Conservation (phyloP, 1,140 invertebrate species). For the Propsilocerus akamusi region DNA sequence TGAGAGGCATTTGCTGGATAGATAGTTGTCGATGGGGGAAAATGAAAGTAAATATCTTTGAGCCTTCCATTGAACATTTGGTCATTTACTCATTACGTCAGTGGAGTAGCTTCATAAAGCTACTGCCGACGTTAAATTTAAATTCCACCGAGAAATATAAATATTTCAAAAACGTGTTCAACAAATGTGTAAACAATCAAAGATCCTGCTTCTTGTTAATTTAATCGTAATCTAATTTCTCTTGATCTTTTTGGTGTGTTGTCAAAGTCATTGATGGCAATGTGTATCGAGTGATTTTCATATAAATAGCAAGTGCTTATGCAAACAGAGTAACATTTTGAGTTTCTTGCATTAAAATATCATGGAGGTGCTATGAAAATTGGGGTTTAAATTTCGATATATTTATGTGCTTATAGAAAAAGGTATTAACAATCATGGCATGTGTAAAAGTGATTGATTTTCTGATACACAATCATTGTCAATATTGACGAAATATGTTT, state of each 20-base stretch:
- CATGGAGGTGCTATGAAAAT: neutral
- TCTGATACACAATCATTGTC: neutral
- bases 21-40: too few species aligned
- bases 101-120: too few species aligned
- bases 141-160: too few species aligned
- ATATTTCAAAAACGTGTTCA: too few species aligned
- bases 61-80: too few species aligned
- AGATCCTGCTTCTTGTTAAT: neutral
- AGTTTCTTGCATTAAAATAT: neutral
- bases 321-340: neutral
- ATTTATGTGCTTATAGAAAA: neutral
- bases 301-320: neutral
- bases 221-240: conserved; percentile 3
- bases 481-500: neutral
- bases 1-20: too few species aligned
- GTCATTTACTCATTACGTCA: too few species aligned
- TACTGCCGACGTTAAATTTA: too few species aligned
- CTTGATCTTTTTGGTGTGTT: neutral
- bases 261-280: neutral
- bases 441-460: conserved; percentile 2
- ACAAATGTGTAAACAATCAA: neutral
- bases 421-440: neutral
- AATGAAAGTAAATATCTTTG: too few species aligned
- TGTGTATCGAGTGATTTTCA: neutral
- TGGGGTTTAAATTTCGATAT: neutral